phyloP scores from a whole-genome alignment of 1,140 invertebrate species.

The Aphaenogaster ashmeadi region DNA sequence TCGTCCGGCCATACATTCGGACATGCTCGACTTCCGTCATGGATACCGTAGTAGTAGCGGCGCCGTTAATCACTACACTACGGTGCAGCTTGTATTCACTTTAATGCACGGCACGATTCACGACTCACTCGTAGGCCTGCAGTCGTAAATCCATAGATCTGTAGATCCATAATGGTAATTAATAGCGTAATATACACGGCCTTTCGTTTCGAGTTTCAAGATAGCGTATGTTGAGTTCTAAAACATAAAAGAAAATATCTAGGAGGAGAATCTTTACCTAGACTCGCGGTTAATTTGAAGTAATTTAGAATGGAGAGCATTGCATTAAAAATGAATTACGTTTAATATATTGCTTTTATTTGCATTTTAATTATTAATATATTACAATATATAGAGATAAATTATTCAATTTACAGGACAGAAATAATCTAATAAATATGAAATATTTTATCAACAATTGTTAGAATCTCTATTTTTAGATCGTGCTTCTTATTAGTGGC shows the following conservation, averaged over 20 bases:
- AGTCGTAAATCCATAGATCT: slow-evolving; percentile 49
- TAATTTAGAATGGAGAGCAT: neutral
- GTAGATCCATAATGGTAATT: slow-evolving; percentile 38
- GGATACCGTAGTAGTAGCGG: slow-evolving; percentile 31
- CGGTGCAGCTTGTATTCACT: slow-evolving; percentile 45
- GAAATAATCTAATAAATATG: neutral
- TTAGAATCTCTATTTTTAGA: neutral
- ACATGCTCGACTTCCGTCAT: slow-evolving; percentile 52
- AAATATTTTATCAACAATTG: neutral
- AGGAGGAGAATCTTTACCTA: neutral
- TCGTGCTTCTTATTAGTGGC: neutral
- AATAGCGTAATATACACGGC: slow-evolving; percentile 33
- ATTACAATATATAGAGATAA: neutral
- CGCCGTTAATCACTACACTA: slow-evolving; percentile 39
- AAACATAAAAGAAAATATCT: neutral
- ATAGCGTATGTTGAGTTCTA: neutral
- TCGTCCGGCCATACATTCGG: neutral
- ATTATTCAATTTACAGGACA: neutral
- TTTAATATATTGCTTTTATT: neutral
- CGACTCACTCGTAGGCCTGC: slow-evolving; percentile 14
- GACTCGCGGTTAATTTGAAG: neutral
- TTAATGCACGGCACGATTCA: slow-evolving; percentile 48
- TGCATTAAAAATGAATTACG: neutral
- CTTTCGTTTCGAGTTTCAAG: slow-evolving; percentile 16
- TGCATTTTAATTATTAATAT: neutral